Evolutionary conservation across 2,888 invertebrate species (phyloP).

Genomic region (Rhamnusium bicolor): DNA sequence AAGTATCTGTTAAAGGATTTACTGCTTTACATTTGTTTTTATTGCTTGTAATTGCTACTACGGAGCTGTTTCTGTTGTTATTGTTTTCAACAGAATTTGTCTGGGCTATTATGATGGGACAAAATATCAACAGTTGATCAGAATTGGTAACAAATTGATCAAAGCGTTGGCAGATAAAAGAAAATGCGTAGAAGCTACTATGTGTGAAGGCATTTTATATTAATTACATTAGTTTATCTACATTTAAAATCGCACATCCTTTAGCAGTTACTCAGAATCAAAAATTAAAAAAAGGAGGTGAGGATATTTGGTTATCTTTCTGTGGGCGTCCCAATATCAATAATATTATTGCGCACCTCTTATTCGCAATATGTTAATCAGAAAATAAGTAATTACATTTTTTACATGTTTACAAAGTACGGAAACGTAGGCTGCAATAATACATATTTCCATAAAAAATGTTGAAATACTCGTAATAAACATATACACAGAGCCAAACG

Average conservation of each 20-base stretch:
- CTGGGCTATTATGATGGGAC: not conserved
- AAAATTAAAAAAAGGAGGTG: not conserved
- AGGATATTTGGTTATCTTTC: not conserved
- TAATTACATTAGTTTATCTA: not conserved
- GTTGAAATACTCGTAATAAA: too few species aligned
- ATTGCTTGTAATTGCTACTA: not conserved
- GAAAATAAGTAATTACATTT: too few species aligned
- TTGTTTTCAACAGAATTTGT: not conserved
- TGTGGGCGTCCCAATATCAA: not conserved
- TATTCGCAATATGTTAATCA: too few species aligned
- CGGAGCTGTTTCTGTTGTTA: not conserved
- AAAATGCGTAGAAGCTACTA: not conserved
- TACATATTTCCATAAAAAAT: too few species aligned
- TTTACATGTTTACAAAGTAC: too few species aligned
- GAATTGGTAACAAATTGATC: not conserved
- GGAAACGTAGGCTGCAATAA: too few species aligned
- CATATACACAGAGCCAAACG: too few species aligned
- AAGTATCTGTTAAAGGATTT: not conserved
- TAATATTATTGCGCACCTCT: not conserved
- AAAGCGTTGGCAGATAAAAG: not conserved
- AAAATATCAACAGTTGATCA: not conserved
- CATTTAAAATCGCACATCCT: not conserved
- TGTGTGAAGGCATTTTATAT: not conserved
- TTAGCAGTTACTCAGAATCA: not conserved
- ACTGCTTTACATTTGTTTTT: not conserved